A percentile compares a stretch with the other conserved stretches of the same genome.
Evolutionary conservation across 1,140 invertebrate genomes (phyloP).

Genomic region (Laodelphax striatellus): DNA sequence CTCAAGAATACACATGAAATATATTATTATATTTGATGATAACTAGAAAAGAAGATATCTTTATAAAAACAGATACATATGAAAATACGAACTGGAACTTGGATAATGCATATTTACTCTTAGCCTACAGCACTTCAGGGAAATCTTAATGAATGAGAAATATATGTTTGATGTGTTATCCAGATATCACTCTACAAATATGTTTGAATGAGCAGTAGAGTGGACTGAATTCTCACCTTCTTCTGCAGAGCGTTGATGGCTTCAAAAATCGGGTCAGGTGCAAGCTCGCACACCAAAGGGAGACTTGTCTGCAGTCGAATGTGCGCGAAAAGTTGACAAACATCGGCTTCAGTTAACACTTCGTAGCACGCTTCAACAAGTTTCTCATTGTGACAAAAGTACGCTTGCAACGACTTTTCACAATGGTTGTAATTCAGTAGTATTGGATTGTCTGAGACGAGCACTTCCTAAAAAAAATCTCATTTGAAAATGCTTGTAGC

Average conservation of each 20-base stretch:
- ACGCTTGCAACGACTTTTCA: conserved; percentile 36
- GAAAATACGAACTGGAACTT: no score
- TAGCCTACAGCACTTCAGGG: no score
- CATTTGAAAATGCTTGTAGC: no score
- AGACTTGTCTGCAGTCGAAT: conserved; percentile 36
- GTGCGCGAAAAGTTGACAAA: conserved; percentile 54
- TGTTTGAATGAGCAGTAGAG: no score
- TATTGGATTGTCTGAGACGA: conserved; percentile 12
- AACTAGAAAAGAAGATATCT: no score
- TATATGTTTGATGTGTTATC: no score
- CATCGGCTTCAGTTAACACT: conserved; percentile 43
- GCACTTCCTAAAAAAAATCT: conserved; percentile 3
- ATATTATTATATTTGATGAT: no score
- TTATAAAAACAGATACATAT: no score
- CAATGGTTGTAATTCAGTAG: neutral
- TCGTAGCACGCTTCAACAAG: conserved; percentile 48
- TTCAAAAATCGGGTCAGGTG: neutral
- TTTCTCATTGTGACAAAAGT: conserved; percentile 57
- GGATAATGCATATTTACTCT: no score
- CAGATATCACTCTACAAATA: no score
- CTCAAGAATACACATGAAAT: no score
- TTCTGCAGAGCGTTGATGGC: conserved; percentile 11
- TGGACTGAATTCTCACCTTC: conserved; percentile 7
- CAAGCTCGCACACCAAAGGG: conserved; percentile 4
- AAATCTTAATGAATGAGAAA: no score